Percentiles rank a stretch among this genome's conserved stretches.
Conservation (phyloP, 2,888 invertebrate species). For the Abrostola triplasia region DNA sequence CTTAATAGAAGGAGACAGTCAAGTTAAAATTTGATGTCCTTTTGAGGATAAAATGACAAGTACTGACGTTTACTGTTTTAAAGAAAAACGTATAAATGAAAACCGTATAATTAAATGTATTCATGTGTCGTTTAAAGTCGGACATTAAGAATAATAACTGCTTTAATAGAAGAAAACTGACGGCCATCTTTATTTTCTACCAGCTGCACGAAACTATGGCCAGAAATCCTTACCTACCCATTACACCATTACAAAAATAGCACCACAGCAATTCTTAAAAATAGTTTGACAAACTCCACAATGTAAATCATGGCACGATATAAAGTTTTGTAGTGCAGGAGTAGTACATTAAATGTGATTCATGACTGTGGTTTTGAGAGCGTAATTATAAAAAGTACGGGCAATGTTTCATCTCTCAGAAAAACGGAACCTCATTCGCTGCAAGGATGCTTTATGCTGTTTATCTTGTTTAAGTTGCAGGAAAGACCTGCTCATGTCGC, state of each 20-base stretch:
- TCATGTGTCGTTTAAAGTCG: no score
- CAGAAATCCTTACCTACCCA: not conserved
- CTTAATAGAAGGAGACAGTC: not conserved
- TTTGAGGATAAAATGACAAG: not conserved
- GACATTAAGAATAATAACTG: no score
- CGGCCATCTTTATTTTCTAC: no score
- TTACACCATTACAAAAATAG: not conserved
- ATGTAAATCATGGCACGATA: constrained; percentile 17
- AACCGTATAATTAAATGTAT: no score
- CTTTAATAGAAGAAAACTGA: no score
- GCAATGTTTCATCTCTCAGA: constrained; percentile 31
- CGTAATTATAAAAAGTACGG: constrained; percentile 45
- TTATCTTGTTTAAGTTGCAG: constrained; percentile 4
- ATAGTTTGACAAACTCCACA: not conserved
- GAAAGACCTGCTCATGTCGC: not conserved
- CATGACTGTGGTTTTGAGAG: constrained; percentile 36
- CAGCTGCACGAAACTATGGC: no score
- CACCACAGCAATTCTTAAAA: not conserved
- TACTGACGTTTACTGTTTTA: not conserved
- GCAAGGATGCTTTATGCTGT: constrained; percentile 12
- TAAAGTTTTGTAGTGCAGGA: constrained; percentile 25
- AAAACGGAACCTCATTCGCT: constrained; percentile 15
- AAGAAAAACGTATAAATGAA: not conserved
- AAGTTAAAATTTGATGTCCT: not conserved
- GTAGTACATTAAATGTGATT: constrained; percentile 40